Evolutionary conservation across 2,797 vertebrate genomes (phyloP).

Genomic region (Limnodromus scolopaceus): DNA sequence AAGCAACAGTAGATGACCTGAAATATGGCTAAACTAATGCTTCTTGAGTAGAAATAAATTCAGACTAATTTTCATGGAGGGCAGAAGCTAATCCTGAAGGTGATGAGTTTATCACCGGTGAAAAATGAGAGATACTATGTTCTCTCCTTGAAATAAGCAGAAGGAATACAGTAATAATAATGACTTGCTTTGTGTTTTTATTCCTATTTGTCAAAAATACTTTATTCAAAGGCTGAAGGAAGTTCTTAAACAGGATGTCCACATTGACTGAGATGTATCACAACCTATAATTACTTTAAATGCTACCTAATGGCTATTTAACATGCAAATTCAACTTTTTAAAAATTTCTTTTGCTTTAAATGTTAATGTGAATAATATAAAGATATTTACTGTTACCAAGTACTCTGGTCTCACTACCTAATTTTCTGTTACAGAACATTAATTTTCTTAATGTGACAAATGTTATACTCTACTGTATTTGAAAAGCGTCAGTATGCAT

Average conservation of each 20-base stretch:
- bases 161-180: not conserved
- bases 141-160: not conserved
- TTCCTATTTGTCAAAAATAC: not conserved
- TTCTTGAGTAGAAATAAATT: not conserved
- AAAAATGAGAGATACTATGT: not conserved
- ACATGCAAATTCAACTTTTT: not conserved
- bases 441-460: not conserved
- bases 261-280: not conserved
- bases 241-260: not conserved
- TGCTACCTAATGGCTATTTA: not conserved
- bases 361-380: not conserved
- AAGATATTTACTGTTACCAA: not conserved
- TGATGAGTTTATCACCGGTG: not conserved
- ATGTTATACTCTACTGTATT: not conserved
- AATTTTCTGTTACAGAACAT: not conserved
- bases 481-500: not conserved
- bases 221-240: not conserved
- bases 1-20: not conserved
- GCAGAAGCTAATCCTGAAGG: not conserved
- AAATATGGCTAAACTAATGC: not conserved
- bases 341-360: not conserved
- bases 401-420: not conserved
- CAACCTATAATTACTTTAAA: not conserved
- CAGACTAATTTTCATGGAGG: not conserved
- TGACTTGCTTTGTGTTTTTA: not conserved